Evolutionary conservation across 1,140 invertebrate genomes (phyloP).

Genomic region (Lepidurus apus): DNA sequence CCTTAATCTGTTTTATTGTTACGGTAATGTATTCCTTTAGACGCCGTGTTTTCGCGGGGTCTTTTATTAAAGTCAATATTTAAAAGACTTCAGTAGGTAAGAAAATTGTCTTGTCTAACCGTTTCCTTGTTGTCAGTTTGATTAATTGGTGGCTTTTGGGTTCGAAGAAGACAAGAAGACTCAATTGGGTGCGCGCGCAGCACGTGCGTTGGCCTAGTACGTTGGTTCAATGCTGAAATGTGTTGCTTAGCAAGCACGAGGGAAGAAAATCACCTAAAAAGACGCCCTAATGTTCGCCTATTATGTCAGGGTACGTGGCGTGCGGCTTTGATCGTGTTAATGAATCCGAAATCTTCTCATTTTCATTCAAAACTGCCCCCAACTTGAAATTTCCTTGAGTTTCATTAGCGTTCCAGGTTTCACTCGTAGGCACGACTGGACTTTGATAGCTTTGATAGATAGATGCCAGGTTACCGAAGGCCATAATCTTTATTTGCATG

Average conservation of each 20-base stretch:
- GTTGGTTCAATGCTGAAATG: background rate
- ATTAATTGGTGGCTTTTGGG: background rate
- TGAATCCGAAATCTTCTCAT: background rate
- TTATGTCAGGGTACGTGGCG: background rate
- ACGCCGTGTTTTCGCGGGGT: no score
- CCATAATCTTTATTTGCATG: conserved; percentile 3
- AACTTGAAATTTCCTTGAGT: background rate
- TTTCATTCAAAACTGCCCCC: background rate
- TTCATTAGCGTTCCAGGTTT: background rate
- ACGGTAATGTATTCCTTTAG: no score
- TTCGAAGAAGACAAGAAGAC: background rate
- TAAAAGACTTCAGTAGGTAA: no score
- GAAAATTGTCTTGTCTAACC: no score
- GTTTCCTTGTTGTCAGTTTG: background rate
- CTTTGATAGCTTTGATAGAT: background rate
- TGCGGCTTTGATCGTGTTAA: background rate
- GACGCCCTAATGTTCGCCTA: conserved; percentile 5
- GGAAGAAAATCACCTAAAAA: background rate
- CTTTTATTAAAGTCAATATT: no score
- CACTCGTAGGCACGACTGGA: background rate
- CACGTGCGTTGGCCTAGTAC: background rate
- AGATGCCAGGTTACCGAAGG: background rate
- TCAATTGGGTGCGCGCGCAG: background rate
- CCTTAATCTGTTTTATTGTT: no score
- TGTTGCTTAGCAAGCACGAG: background rate